Base-by-base conservation (phyloP, 2,888 invertebrate genomes). In the Eupithecia subumbrata region DNA sequence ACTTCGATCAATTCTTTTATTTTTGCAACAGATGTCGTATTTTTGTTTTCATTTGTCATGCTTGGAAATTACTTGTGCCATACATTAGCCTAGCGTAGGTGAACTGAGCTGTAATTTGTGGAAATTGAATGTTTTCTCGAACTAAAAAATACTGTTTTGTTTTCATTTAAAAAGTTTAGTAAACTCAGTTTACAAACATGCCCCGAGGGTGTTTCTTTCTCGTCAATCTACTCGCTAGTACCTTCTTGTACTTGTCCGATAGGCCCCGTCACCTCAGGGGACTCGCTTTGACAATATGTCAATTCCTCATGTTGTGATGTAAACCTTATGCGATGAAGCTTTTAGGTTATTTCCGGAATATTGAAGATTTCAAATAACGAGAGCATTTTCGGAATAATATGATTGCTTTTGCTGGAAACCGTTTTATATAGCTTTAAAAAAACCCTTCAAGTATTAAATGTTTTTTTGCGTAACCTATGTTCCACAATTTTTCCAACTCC, bases 161-260 rank as follows among this genome's bases (percentile, higher is more conserved):
- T 43, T 43, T 2, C 12, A 8, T 43, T 2, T 12, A 43, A 43
- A 12, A 43, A 40, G 11, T 11, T 11, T 9, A 11, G n/a, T n/a
- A n/a, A n/a, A n/a, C n/a, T n/a, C n/a, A 73, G 77, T 76, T 74
- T 52, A 30, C 73, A 71, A 76, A 77, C 75, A 73, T 56, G 71
- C 79, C 78, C 78, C 52, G 63, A 18, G 77, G 79, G 79, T 52
- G 71, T 64, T 75, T 52, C 71, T 37, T 70, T 74, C 73, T 75
- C 78, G 75, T 78, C 79, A 79, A 76, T 78, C 78, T 68, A 72
- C 64, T 73, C 72, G 34, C 30, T 37, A 3, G 16, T 34, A 18
- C 30, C n/a, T 56, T 22, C 60, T 25, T 60, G 11, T 37, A 67
- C 37, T 67, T 40, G 34, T 30, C 64, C 40, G 30, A 11, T 12